phyloP scores from a whole-genome alignment of 1,140 invertebrate species.

The Potamilus streckersoni region DNA sequence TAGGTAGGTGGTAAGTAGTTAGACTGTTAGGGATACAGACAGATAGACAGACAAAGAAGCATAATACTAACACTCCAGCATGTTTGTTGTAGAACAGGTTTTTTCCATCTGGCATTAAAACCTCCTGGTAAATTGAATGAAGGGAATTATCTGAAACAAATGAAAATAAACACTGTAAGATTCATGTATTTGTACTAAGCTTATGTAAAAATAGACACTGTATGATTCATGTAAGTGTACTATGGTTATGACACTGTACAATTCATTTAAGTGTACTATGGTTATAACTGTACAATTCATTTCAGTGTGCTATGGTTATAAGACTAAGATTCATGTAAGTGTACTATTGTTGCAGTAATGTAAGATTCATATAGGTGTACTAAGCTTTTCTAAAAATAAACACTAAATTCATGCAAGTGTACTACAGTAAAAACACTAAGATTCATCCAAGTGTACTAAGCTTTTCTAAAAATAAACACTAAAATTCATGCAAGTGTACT shows the following conservation, averaged over 20 bases:
- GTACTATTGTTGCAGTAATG: neutral
- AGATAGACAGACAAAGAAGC: neutral
- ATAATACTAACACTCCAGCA: conserved; percentile 65
- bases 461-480: neutral
- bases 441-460: too few species aligned
- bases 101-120: conserved; percentile 63
- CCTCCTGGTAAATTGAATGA: conserved; percentile 51
- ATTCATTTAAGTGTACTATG: neutral
- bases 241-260: neutral
- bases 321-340: neutral
- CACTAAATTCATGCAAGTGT: neutral
- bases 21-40: neutral
- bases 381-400: neutral
- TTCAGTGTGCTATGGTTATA: neutral
- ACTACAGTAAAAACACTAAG: too few species aligned
- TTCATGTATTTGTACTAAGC: neutral
- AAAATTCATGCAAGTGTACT: neutral
- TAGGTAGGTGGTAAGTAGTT: neutral
- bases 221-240: conserved; percentile 1
- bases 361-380: neutral
- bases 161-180: neutral
- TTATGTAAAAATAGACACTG: neutral
- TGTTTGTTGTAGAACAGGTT: conserved; percentile 72
- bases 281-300: neutral
- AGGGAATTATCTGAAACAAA: conserved; percentile 28